Base-by-base conservation (phyloP, 1,140 invertebrate genomes). In the Brachionus koreanus region DNA sequence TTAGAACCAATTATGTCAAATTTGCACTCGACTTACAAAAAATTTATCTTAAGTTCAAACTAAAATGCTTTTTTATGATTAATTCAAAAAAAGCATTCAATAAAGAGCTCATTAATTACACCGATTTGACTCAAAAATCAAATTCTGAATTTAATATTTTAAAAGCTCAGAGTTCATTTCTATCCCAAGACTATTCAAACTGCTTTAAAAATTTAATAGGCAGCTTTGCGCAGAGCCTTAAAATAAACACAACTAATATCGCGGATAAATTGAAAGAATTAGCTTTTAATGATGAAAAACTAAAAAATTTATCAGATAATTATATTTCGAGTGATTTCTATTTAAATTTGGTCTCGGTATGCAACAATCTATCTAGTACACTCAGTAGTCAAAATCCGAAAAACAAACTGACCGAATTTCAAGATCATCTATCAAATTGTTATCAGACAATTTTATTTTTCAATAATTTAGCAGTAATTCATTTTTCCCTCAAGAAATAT, bases 401-500 rank as follows among this genome's bases (percentile, higher is more conserved):
- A 39, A 57, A 12, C 6, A 79, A 19, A 25, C 5, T 33, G 19
- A 77, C 23, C 13, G 52, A 65, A 65, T 65, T 65, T 33, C 63
- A 65, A 5, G 35, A 65, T 25, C 19, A 65, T 35, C 13, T 79
- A 29, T 37, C 25, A 42, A 79, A 61, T 43, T 39, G 25, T 65
- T 79, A 79, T 49, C n/a, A 19, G 7, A 61, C 49, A 16, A 65
- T 43, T 43, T 39, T 65, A 25, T 79, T 79, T 16, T n/a, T 79
- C 3, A 79, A 79, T 35, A 79, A 79, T 79, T 63, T 79, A 43
- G 76, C 49, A 23, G 5, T 79, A 23, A 25, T 79, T 61, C 76
- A 79, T 12, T 79, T 61, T 65, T 79, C 76, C 7, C 25, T 79
- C 16, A 79, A 79, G 16, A 79, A 79, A 43, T 79, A 61, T 16